These are phyloP conservation scores for Tenodera sinensis DNA, from an alignment of 2,888 invertebrate genomes.

Conservation along the genomic window DNA sequence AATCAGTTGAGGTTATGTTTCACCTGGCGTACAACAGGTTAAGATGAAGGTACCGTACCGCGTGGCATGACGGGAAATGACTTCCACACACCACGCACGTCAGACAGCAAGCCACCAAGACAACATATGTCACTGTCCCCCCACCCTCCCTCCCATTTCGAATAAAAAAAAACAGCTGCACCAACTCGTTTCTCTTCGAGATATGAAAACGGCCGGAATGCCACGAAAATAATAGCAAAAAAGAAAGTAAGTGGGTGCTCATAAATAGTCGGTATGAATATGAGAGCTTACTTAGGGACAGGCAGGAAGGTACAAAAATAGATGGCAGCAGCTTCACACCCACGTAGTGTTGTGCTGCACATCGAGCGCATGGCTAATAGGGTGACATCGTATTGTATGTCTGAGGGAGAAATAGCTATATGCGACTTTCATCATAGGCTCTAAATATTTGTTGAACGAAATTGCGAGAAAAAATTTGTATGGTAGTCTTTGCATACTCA, in stretches of 20 bases:
- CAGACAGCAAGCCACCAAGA: background rate
- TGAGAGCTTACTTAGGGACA: background rate
- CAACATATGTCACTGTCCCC: background rate
- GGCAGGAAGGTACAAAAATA: background rate
- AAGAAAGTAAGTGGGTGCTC: background rate
- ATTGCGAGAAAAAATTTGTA: too few species aligned
- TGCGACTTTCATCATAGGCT: too few species aligned
- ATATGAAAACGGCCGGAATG: conserved; percentile 1
- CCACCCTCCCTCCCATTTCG: background rate
- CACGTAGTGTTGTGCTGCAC: background rate
- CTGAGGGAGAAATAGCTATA: too few species aligned
- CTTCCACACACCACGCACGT: background rate
- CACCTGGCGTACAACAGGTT: background rate
- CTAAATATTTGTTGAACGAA: too few species aligned
- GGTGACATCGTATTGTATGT: too few species aligned
- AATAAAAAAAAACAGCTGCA: background rate
- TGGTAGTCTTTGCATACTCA: too few species aligned
- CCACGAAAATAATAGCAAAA: background rate
- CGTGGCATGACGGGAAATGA: background rate
- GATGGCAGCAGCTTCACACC: background rate
- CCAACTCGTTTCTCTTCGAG: background rate
- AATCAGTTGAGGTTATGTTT: background rate
- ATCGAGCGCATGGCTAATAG: too few species aligned
- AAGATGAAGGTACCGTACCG: background rate
- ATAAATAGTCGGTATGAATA: background rate